Base-by-base conservation (phyloP, 2,113 vertebrate species). In the Bungarus multicinctus region DNA sequence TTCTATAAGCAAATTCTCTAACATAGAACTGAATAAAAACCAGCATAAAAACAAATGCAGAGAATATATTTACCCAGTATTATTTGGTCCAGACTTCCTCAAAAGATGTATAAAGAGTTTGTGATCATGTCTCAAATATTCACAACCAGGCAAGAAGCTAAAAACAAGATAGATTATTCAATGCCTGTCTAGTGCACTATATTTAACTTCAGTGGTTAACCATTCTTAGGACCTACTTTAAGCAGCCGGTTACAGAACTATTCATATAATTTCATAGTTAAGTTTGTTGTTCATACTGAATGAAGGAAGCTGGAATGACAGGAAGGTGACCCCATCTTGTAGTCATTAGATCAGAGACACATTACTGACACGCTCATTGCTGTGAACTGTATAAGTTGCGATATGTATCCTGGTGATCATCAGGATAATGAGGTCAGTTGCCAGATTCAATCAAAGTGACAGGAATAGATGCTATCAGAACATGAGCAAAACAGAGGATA, bases 361-460 rank as follows among this genome's bases (percentile, higher is more conserved):
- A 5, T 81, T 93, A 85, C 45, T 93, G 92, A 94, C 89, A 96
- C 14, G 47, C 92, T 25, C 12, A 1, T 6, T 92, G 53, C 89
- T 93, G 85, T 94, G 93, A 92, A 50, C 89, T 95, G 90, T 81
- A 93, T 89, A 91, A 90, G 85, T 91, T 91, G 52, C 55, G 88
- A 64, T 95, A 58, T 0, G 0, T 0, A 9, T 6, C 5, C 57
- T 89, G 89, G 90, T 0, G 0, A 86, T 94, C 93, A 69, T 55
- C 91, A 93, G 89, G 90, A 86, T 94, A 93, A 91, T 64, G 87
- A 95, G 11, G 30, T 94, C 90, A 64, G 90, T 90, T 93, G 87
- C 53, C 94, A 25, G 47, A 91, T 95, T 96, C 93, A 93, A 93
- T 90, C 90, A 93, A 96, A 95, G 81, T 58, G 53, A 64, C 27